Percentiles rank a stretch among this genome's conserved stretches.
These are phyloP conservation scores for Ormia ochracea DNA, from an alignment of 2,888 invertebrate genomes.

Conservation along the genomic window DNA sequence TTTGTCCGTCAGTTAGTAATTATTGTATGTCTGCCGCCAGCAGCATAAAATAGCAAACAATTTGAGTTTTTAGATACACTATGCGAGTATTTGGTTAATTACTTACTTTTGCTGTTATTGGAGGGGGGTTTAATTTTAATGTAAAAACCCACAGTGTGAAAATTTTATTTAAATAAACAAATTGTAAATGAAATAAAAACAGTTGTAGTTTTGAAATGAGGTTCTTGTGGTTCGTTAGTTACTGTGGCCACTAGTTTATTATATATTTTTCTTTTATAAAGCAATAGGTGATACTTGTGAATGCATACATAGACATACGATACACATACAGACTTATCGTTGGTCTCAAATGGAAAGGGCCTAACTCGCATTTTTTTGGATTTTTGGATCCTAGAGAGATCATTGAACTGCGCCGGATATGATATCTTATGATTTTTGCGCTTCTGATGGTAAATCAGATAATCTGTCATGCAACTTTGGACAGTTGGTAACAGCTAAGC, in stretches of 20 bases:
- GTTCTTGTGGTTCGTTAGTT: slow-evolving; percentile 43
- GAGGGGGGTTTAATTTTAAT: neutral
- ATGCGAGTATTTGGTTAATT: neutral
- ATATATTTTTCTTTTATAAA: neutral
- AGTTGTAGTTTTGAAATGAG: slow-evolving; percentile 46
- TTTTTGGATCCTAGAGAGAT: no score
- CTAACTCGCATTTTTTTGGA: no score
- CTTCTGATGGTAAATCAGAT: no score
- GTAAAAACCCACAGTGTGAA: slow-evolving; percentile 50
- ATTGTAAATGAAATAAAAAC: slow-evolving; percentile 23
- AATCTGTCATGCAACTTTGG: no score
- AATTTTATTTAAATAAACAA: slow-evolving; percentile 16
- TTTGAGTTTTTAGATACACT: slow-evolving; percentile 17
- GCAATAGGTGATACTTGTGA: no score
- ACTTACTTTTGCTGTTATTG: slow-evolving; percentile 12
- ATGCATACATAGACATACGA: no score
- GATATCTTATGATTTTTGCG: no score
- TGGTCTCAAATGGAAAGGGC: no score
- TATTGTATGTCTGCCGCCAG: slow-evolving; percentile 50
- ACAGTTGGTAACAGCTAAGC: no score
- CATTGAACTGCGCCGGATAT: no score
- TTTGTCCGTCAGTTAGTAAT: neutral
- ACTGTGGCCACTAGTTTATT: slow-evolving; percentile 23
- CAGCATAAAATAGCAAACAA: slow-evolving; percentile 19
- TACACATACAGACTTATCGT: no score